Evolutionary conservation across 2,113 vertebrate species (phyloP), one percentile per base, ranked within the genome.

Genomic region (Poeciliopsis retropinna): DNA sequence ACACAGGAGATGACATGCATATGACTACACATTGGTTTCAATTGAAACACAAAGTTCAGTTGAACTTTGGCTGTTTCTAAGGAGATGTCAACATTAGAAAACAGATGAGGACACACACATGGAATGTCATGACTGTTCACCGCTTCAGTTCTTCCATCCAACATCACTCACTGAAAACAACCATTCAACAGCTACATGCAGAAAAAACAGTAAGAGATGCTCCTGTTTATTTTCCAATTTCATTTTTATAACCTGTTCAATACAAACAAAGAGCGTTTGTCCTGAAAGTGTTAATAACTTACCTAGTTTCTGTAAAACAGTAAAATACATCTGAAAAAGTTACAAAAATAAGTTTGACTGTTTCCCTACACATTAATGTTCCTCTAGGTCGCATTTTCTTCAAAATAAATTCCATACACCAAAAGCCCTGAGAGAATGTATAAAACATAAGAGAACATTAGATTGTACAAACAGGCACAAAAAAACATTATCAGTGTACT

Each of bases 11-110:
- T 57, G 9, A 25, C 51, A 57, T 57, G 51, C 51, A 57, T 57
- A 57, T n/a, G 51, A 19, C 17, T 17, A 47, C 44, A 47, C 44
- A 47, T 57, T n/a, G 4, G 51, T 9, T 57, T 76, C 3, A 17
- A 32, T 28, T 70, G 14, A 54, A 62, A 63, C 64, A 61, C 67
- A 79, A 54, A 57, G 39, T 41, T 31, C 27, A 30, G n/a, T n/a
- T n/a, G n/a, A n/a, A n/a, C n/a, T 28, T 15, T 15, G 11, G 0
- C 60, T 27, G 90, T 94, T 87, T 86, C 93, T 85, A 91, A 41
- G 88, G 92, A 79, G 81, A 93, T 70, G 31, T 93, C 88, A 92
- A 93, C 92, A 94, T 19, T 72, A 60, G 75, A 63, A 92, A 92
- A 93, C 90, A 94, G 30, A 89, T 73, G 78, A 88, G 83, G 74